Percentiles rank a stretch among this genome's conserved stretches.
Conservation (phyloP, 2,888 invertebrate species). For the Hyppa rectilinea region DNA sequence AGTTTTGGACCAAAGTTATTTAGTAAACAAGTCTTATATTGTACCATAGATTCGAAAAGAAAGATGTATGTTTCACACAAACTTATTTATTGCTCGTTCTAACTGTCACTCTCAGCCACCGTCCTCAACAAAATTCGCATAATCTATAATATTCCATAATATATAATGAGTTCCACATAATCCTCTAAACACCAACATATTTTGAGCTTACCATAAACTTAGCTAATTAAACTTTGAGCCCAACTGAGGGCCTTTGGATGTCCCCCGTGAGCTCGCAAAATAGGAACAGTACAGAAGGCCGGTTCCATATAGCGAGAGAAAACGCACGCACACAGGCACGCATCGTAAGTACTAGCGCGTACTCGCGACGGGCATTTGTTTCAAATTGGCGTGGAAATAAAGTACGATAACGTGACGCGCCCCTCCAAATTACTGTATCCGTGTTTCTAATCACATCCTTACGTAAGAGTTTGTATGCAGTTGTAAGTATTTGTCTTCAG, state of each 20-base stretch:
- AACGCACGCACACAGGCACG: not conserved
- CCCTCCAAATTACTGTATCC: too few relatives aligned
- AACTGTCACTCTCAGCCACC: not conserved
- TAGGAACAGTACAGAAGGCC: slow-evolving; percentile 14
- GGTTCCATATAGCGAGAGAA: not conserved
- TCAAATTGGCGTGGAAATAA: too few relatives aligned
- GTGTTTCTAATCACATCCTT: too few relatives aligned
- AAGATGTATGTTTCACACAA: not conserved
- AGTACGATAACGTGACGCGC: too few relatives aligned
- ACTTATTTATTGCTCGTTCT: too few relatives aligned
- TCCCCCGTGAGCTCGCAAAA: slow-evolving; percentile 16
- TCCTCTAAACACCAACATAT: slow-evolving; percentile 62
- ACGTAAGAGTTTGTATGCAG: too few relatives aligned
- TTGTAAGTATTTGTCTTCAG: too few relatives aligned
- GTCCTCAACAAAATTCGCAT: slow-evolving; percentile 37
- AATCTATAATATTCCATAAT: slow-evolving; percentile 57
- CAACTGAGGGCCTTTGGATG: slow-evolving; percentile 64
- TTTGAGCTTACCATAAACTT: slow-evolving; percentile 70
- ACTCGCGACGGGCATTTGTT: too few relatives aligned
- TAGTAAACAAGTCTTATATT: not conserved
- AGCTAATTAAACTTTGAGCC: slow-evolving; percentile 76
- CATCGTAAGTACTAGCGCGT: too few relatives aligned
- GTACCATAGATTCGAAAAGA: not conserved
- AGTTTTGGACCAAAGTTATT: not conserved
- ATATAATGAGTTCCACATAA: slow-evolving; percentile 64